phyloP scores from a whole-genome alignment of 2,113 vertebrate species.

The Merops nubicus region DNA sequence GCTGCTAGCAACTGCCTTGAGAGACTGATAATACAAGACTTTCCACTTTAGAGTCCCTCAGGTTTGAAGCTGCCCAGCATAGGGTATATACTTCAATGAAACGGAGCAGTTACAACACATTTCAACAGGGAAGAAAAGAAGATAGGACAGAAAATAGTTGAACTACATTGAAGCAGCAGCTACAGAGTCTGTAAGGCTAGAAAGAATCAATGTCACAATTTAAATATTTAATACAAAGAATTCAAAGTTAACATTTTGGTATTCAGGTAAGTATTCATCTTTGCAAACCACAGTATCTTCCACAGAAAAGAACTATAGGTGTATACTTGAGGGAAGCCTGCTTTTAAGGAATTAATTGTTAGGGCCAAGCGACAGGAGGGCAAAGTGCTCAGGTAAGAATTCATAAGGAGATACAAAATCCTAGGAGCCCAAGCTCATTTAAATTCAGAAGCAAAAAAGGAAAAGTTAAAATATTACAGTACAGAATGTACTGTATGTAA shows the following conservation, averaged over 20 bases:
- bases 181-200: not conserved
- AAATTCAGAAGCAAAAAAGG: not conserved
- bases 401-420: not conserved
- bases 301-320: not conserved
- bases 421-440: not conserved
- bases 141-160: not conserved
- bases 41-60: not conserved
- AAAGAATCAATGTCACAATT: not conserved
- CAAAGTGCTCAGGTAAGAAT: not conserved
- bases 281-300: not conserved
- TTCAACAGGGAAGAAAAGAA: not conserved
- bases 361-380: not conserved
- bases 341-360: not conserved
- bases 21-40: not conserved
- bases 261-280: not conserved
- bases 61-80: not conserved
- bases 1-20: not conserved
- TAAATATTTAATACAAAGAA: not conserved
- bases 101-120: not conserved
- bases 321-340: not conserved
- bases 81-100: not conserved
- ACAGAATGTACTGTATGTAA: too few species aligned
- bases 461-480: not conserved
- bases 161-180: not conserved
- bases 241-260: not conserved